These are phyloP conservation scores for Smittia sp. DNA, from an alignment of 2,888 invertebrate genomes.

Conservation along the genomic window DNA sequence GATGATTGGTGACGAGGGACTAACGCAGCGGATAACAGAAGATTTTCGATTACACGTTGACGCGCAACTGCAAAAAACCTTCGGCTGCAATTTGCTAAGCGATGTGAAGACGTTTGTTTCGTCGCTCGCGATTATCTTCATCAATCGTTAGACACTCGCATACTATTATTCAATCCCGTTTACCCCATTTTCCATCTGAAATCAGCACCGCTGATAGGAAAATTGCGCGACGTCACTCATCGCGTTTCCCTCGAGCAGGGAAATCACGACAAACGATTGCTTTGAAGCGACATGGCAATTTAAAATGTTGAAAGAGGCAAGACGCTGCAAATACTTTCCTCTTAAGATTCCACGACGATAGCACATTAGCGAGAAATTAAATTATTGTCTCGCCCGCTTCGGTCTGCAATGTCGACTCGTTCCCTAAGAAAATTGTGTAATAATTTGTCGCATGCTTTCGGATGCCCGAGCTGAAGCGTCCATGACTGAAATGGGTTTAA, in stretches of 20 bases:
- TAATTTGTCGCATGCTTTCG: too few relatives aligned
- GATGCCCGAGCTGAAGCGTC: too few relatives aligned
- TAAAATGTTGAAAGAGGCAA: neutral
- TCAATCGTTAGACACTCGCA: slow-evolving; percentile 28
- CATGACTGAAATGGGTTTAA: too few relatives aligned
- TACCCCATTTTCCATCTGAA: neutral
- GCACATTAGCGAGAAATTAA: slow-evolving; percentile 37
- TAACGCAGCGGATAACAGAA: slow-evolving; percentile 2
- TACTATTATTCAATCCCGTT: slow-evolving; percentile 26
- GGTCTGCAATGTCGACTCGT: neutral
- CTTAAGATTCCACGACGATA: slow-evolving; percentile 24
- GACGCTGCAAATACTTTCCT: slow-evolving; percentile 10
- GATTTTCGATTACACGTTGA: too few relatives aligned
- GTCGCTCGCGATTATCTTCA: neutral
- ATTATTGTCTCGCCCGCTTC: slow-evolving; percentile 9
- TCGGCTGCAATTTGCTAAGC: too few relatives aligned
- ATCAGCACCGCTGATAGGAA: neutral
- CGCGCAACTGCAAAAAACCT: too few relatives aligned
- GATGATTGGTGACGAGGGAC: neutral
- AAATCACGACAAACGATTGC: slow-evolving; percentile 37
- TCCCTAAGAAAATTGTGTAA: too few relatives aligned
- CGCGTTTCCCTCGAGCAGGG: neutral
- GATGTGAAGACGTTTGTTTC: too few relatives aligned
- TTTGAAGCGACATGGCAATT: slow-evolving; percentile 39
- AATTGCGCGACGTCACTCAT: slow-evolving; percentile 26